Base-by-base conservation (phyloP, 1,140 invertebrate species). In the Zaprionus africanus region DNA sequence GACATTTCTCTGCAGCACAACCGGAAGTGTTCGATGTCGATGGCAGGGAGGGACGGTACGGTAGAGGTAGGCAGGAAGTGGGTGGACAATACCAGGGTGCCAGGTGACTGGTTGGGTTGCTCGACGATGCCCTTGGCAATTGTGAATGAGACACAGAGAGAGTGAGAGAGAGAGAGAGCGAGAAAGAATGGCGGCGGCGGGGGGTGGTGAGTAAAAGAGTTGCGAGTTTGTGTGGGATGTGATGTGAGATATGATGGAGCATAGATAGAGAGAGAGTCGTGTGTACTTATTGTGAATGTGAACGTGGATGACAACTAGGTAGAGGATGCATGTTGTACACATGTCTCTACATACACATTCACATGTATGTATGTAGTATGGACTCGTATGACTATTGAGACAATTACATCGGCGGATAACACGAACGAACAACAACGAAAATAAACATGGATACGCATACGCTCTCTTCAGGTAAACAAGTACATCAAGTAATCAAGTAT, bases 371-470 rank as follows among this genome's bases (percentile, higher is more conserved):
- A 1, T 22, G 24, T 6, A 4, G 24, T 22, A 31, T 31, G 7
- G 28, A 31, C 6, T 31, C 28, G 28, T 54, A n/a, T 54, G 24
- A n/a, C 15, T 31, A 56, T 26, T n/a, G 15, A 56, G 19, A 56
- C 24, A 56, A 51, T 46, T 53, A 24, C 51, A 56, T 56, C 53
- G 53, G 46, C 46, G 46, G 46, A 51, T 31, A 56, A 56, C 22
- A 56, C 26, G 53, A 56, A 56, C 53, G 24, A 56, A 26, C 56
- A 68, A 68, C 65, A 68, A 38, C 51, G 51, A 65, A 56, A 58
- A 51, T 49, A 59, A 68, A 61, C 31, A 69, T 28, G 41, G 49
- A 74, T 68, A 62, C 71, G 54, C 49, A 38, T 51, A 71, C 31
- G 68, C 60, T 63, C 43, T 24, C 12, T 17, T 17, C 41, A 57